phyloP scores from a whole-genome alignment of 2,888 invertebrate species.

The Eumacrocentrus americanus region DNA sequence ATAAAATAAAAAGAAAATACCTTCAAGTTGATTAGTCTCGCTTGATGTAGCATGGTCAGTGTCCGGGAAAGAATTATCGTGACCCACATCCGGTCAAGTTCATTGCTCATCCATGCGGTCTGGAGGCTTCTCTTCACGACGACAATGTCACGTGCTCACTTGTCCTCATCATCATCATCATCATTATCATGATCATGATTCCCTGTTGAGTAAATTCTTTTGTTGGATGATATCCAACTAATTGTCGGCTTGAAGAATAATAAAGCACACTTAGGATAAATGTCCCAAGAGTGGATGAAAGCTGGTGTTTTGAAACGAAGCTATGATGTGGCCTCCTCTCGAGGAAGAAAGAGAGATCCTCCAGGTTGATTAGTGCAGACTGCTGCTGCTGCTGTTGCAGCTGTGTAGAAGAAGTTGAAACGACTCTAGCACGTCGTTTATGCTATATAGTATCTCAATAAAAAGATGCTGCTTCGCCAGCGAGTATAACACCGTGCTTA shows the following conservation, averaged over 20 bases:
- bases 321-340: too few relatives aligned
- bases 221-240: too few relatives aligned
- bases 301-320: not conserved
- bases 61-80: constrained; percentile 42
- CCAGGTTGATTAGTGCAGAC: not conserved
- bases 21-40: constrained; percentile 18
- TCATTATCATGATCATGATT: too few relatives aligned
- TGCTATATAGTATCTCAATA: not conserved
- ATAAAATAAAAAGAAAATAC: constrained; percentile 25
- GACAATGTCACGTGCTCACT: constrained; percentile 14
- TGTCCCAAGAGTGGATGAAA: not conserved
- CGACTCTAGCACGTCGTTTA: constrained; percentile 10
- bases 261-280: not conserved
- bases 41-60: constrained; percentile 17
- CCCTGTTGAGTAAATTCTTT: too few relatives aligned
- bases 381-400: too few relatives aligned
- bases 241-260: not conserved
- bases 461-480: not conserved
- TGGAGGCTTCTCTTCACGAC: not conserved
- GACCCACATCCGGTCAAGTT: constrained; percentile 59
- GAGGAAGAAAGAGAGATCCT: constrained; percentile 4
- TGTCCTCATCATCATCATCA: too few relatives aligned
- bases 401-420: not conserved
- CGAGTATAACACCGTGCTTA: not conserved
- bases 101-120: constrained; percentile 52